phyloP scores from a whole-genome alignment of 2,113 vertebrate genomes.

The Triplophysa siluroides region DNA sequence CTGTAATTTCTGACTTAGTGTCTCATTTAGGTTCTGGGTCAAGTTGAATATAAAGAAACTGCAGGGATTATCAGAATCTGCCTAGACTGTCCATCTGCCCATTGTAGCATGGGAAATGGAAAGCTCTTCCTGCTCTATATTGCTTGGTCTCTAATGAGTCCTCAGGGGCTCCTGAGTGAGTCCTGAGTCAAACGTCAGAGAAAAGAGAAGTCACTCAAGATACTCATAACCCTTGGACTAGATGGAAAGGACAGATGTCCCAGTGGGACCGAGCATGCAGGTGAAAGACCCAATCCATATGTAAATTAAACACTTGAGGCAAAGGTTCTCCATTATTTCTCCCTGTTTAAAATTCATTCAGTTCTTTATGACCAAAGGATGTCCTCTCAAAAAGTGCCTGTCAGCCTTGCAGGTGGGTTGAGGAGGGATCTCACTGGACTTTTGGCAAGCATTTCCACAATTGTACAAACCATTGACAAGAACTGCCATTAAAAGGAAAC shows the following conservation, averaged over 20 bases:
- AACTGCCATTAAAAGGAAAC: slow-evolving; percentile 14
- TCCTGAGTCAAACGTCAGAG: slow-evolving; percentile 37
- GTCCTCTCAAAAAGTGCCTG: slow-evolving; percentile 23
- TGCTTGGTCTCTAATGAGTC: slow-evolving; percentile 46
- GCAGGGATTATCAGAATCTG: slow-evolving; percentile 28
- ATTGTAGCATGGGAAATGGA: slow-evolving; percentile 29
- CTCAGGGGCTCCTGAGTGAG: slow-evolving; percentile 43
- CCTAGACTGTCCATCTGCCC: slow-evolving; percentile 19
- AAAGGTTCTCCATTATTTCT: slow-evolving; percentile 35
- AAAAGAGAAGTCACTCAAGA: slow-evolving; percentile 44
- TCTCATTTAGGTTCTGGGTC: neutral
- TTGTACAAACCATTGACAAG: slow-evolving; percentile 24
- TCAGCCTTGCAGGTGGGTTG: slow-evolving; percentile 22
- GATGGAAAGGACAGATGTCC: slow-evolving; percentile 37
- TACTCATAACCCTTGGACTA: slow-evolving; percentile 40
- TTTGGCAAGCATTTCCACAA: slow-evolving; percentile 37
- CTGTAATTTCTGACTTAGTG: neutral
- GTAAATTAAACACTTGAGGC: slow-evolving; percentile 48
- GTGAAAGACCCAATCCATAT: slow-evolving; percentile 24
- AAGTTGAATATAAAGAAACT: slow-evolving; percentile 14
- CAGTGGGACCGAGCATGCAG: slow-evolving; percentile 32
- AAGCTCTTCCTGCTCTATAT: slow-evolving; percentile 16
- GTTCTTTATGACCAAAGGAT: slow-evolving; percentile 14
- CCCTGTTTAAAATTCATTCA: slow-evolving; percentile 17
- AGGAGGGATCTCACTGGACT: neutral